Conservation (phyloP, 1,140 invertebrate species). For the Melanaphis sacchari region DNA sequence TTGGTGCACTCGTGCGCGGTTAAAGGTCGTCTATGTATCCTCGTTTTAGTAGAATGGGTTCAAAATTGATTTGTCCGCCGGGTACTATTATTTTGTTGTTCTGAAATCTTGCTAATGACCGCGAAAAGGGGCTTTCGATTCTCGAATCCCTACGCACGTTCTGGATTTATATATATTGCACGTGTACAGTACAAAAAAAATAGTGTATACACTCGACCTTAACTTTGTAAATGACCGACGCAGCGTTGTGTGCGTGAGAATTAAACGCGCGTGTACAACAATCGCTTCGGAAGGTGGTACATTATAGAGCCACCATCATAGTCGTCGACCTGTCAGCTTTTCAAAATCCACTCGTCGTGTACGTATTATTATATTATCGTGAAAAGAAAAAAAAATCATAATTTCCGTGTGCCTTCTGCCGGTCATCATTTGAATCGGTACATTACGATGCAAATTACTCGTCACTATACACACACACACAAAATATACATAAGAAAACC, state of each 20-base stretch:
- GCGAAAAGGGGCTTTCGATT: slow-evolving; percentile 13
- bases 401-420: slow-evolving; percentile 20
- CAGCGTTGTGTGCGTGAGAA: slow-evolving; percentile 8
- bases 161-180: background rate
- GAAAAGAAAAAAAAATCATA: slow-evolving; percentile 28
- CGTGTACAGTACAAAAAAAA: background rate
- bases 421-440: slow-evolving; percentile 25
- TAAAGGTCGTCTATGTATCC: slow-evolving; percentile 37
- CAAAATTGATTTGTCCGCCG: slow-evolving; percentile 50
- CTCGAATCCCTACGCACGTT: background rate
- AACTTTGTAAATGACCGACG: background rate
- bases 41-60: background rate
- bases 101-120: slow-evolving; percentile 26
- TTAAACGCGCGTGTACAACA: background rate
- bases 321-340: slow-evolving; percentile 39
- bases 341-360: slow-evolving; percentile 43
- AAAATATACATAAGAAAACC: slow-evolving; percentile 22
- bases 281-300: background rate
- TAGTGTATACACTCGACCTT: background rate
- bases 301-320: background rate
- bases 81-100: slow-evolving; percentile 29
- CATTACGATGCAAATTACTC: slow-evolving; percentile 35
- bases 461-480: background rate
- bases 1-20: slow-evolving; percentile 22
- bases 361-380: background rate